phyloP scores from a whole-genome alignment of 2,113 vertebrate species.

The Actinemys pallida region DNA sequence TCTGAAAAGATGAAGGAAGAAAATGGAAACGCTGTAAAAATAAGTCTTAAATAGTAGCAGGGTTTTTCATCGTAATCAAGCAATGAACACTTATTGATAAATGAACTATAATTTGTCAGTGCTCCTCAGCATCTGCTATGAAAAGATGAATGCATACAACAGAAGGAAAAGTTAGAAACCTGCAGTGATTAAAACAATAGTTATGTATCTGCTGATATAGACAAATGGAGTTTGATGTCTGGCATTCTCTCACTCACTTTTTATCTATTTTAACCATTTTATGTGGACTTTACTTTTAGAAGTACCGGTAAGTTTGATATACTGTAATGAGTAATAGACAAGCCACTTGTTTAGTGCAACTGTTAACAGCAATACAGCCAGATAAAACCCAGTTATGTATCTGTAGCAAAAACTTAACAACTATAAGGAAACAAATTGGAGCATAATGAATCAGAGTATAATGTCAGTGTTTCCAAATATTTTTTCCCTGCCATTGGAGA shows the following conservation, averaged over 20 bases:
- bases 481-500: neutral
- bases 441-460: neutral
- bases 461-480: neutral
- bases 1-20: slow-evolving; percentile 59
- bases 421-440: neutral
- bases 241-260: neutral
- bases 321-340: neutral
- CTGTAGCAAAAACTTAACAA: neutral
- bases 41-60: neutral
- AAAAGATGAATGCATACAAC: rapidly evolving
- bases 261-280: neutral
- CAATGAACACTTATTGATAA: neutral
- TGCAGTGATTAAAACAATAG: neutral
- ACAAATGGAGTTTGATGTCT: neutral
- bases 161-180: neutral
- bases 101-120: neutral
- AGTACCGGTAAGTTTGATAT: neutral
- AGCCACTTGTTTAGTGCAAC: neutral
- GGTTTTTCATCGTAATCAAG: neutral
- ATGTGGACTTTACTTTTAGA: neutral
- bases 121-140: neutral
- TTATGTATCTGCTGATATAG: neutral
- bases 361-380: neutral
- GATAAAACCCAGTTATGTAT: neutral
- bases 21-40: neutral